These are phyloP conservation scores for Diadophis punctatus DNA, from an alignment of 2,113 vertebrate species.

Conservation along the genomic window DNA sequence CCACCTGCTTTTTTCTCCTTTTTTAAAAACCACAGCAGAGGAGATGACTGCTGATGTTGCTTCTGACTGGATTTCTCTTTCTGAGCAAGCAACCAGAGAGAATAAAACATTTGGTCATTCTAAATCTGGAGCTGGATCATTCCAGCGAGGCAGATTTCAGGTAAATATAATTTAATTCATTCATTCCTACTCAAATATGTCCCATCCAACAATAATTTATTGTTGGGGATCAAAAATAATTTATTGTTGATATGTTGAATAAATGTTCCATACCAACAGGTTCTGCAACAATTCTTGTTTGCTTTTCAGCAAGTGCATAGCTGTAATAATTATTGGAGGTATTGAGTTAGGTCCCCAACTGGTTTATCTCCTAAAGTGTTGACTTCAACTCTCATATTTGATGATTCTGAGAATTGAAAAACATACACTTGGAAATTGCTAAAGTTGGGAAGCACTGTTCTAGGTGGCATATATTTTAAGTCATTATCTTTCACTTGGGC, in stretches of 20 bases:
- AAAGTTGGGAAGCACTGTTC: not conserved
- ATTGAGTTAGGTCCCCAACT: not conserved
- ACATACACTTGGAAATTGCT: not conserved
- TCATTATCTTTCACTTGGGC: not conserved
- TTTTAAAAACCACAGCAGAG: conserved; percentile 40
- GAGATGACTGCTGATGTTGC: conserved; percentile 42
- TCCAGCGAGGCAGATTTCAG: conserved; percentile 68
- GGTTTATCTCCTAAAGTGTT: not conserved
- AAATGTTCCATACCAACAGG: not conserved
- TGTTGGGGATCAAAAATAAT: not conserved
- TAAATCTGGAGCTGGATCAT: conserved; percentile 50
- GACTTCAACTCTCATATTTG: not conserved
- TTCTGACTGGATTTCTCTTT: conserved; percentile 44
- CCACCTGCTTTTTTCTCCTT: accelerated
- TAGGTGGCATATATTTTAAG: not conserved
- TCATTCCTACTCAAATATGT: not conserved
- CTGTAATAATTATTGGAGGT: not conserved
- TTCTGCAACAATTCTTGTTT: not conserved
- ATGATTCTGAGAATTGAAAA: not conserved
- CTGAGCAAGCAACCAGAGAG: conserved; percentile 45
- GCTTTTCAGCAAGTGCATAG: not conserved
- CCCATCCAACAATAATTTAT: not conserved
- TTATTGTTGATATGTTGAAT: not conserved
- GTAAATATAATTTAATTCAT: conserved; percentile 38
- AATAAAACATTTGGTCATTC: conserved; percentile 46